Base-by-base conservation (phyloP, 2,797 vertebrate species). In the Amblyraja radiata region DNA sequence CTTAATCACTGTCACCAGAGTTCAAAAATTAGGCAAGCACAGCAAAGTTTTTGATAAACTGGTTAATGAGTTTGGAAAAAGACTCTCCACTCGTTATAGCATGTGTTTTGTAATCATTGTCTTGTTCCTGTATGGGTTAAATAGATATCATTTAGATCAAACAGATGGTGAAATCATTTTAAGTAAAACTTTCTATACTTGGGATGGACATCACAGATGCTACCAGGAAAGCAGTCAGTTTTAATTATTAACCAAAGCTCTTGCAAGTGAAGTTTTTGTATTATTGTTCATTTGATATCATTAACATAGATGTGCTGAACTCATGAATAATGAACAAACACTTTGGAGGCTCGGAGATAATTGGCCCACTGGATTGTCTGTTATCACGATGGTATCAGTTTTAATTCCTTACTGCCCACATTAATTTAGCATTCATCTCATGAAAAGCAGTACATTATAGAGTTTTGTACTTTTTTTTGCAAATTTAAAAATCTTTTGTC, bases 281-380 rank as follows among this genome's bases (percentile, higher is more conserved):
- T 90, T 65, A 63, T n/a, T 90, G 23, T 90, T 90, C 63, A 68
- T 16, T 54, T 90, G 63, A 90, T 63, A 90, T 71, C 68, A 32
- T 90, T 71, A 36, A 61, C 63, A 36, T 90, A 63, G 86, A 39
- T 71, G 86, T 23, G 6, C 86, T 10, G 65, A 68, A 65, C n/a
- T 90, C 63, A 90, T 90, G 21, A 68, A 90, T 90, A 90, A 90
- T 90, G 11, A 68, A 90, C 16, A 36, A 63, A 65, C 4, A 16
- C 11, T 25, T 58, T 83, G 54, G 63, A 65, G 63, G 0, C 32
- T n/a, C 32, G 16, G 25, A 36, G n/a, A 68, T 21, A 68, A 36
- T 7, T 71, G 61, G 32, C 14, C 63, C 63, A 39, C 65, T 90
- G 28, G 65, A 71, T 36, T 90, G 10, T 83, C 8, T 46, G 63